Conservation (phyloP, 2,113 vertebrate genomes). For the Nyctereutes procyonoides region DNA sequence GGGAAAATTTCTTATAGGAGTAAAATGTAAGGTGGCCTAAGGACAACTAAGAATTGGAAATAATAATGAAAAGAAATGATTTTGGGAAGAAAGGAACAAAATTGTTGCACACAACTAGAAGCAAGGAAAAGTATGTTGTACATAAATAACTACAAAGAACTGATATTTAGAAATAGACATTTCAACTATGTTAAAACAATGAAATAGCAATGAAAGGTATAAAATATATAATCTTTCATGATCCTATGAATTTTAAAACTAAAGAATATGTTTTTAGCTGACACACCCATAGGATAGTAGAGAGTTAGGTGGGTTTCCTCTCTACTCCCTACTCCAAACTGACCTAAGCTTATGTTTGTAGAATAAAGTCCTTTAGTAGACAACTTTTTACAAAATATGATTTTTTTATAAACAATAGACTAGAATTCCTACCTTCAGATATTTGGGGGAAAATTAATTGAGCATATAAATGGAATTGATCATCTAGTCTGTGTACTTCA, state of each 20-base stretch:
- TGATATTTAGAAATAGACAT: not conserved
- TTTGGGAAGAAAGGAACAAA: not conserved
- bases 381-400: not conserved
- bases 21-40: not conserved
- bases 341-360: not conserved
- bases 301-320: not conserved
- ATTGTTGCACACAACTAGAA: not conserved
- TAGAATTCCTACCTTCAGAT: not conserved
- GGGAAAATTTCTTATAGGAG: not conserved
- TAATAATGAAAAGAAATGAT: not conserved
- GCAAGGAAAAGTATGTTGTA: not conserved
- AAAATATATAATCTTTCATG: not conserved
- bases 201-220: not conserved
- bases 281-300: not conserved
- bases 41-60: not conserved
- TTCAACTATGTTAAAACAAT: not conserved
- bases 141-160: not conserved
- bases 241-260: not conserved
- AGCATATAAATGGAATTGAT: not conserved
- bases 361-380: not conserved
- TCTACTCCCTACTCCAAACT: not conserved
- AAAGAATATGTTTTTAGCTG: not conserved
- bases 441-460: not conserved
- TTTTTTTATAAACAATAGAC: not conserved
- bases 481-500: not conserved